These are phyloP conservation scores for Tyto alba DNA, from an alignment of 2,113 vertebrate species.

Conservation along the genomic window DNA sequence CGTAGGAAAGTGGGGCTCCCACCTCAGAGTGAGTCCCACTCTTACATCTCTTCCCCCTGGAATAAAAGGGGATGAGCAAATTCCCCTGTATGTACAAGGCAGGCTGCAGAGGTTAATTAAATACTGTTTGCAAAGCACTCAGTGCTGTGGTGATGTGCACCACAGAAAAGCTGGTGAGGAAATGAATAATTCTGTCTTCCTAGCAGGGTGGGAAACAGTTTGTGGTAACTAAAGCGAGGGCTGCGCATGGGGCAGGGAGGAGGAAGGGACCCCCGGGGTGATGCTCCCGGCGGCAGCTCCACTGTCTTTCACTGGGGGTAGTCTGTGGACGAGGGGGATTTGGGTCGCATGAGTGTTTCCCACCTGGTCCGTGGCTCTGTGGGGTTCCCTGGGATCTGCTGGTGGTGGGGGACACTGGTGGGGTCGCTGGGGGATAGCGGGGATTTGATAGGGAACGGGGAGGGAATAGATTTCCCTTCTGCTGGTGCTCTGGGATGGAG, in stretches of 20 bases:
- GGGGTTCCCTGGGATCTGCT: background rate
- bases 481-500: background rate
- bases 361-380: rapidly evolving
- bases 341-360: background rate
- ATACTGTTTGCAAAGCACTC: background rate
- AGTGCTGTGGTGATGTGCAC: background rate
- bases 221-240: background rate
- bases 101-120: background rate
- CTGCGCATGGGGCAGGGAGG: background rate
- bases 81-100: rapidly evolving
- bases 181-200: background rate
- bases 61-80: background rate
- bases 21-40: background rate
- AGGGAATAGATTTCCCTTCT: background rate
- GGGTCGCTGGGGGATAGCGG: background rate
- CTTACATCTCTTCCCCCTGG: background rate
- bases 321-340: rapidly evolving
- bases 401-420: no score
- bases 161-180: background rate
- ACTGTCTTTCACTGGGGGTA: rapidly evolving
- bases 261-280: background rate
- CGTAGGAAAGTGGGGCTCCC: background rate
- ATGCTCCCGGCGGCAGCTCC: rapidly evolving
- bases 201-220: background rate
- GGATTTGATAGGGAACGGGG: background rate